phyloP scores from a whole-genome alignment of 1,140 invertebrate genomes.

The Formica selysi region DNA sequence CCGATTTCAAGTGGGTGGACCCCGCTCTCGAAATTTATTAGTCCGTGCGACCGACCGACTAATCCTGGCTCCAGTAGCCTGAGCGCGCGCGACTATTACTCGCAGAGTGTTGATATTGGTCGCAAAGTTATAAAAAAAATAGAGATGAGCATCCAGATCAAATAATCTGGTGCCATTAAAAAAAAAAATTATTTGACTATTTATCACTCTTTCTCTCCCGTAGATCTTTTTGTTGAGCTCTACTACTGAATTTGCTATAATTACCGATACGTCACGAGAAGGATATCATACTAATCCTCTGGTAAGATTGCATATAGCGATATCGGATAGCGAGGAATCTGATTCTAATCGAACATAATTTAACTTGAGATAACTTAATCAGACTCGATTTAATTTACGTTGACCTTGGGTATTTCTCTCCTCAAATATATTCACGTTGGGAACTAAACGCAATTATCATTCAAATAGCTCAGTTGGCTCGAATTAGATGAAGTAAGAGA shows the following conservation, averaged over 20 bases:
- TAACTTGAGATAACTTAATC: slow-evolving; percentile 19
- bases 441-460: slow-evolving; percentile 1
- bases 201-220: not conserved
- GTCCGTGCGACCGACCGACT: slow-evolving; percentile 72
- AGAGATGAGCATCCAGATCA: not conserved
- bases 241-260: not conserved
- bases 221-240: not conserved
- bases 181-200: not conserved
- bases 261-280: slow-evolving; percentile 3
- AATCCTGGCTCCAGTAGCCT: slow-evolving; percentile 60
- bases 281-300: not conserved
- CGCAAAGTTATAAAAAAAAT: slow-evolving; percentile 3
- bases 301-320: not conserved
- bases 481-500: not conserved
- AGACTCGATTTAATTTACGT: slow-evolving; percentile 34
- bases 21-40: slow-evolving; percentile 76
- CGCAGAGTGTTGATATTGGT: slow-evolving; percentile 37
- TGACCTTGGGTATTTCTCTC: slow-evolving; percentile 9
- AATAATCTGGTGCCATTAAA: not conserved
- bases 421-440: not conserved
- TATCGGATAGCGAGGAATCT: slow-evolving; percentile 18
- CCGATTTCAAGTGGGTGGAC: slow-evolving; percentile 76
- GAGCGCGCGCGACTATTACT: slow-evolving; percentile 73
- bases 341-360: slow-evolving; percentile 25
- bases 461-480: not conserved